phyloP scores from a whole-genome alignment of 1,140 invertebrate genomes.

The Bombus superbus region DNA sequence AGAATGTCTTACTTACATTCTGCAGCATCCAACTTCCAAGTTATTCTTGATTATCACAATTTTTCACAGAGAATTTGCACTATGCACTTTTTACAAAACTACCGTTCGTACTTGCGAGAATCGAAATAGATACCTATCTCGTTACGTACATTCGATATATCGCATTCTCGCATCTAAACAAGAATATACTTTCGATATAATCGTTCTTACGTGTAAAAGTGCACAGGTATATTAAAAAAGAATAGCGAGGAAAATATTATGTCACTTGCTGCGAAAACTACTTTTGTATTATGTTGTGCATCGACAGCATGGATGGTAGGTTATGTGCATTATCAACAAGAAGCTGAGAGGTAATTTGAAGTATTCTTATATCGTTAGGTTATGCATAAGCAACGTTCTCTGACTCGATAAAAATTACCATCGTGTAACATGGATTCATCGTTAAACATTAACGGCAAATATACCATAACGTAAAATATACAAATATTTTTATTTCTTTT shows the following conservation, averaged over 20 bases:
- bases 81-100: background rate
- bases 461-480: background rate
- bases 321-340: conserved; percentile 88
- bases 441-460: background rate
- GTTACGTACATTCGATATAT: background rate
- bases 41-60: background rate
- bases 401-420: background rate
- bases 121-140: background rate
- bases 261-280: conserved; percentile 84
- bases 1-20: background rate
- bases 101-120: background rate
- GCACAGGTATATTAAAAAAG: background rate
- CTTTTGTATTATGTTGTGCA: conserved; percentile 79
- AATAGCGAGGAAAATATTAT: conserved; percentile 68
- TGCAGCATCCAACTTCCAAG: background rate
- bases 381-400: background rate
- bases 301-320: conserved; percentile 83
- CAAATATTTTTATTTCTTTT: background rate
- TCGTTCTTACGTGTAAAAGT: too few relatives aligned
- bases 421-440: background rate
- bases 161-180: background rate
- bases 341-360: conserved; percentile 84
- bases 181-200: background rate
- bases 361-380: conserved; percentile 11
- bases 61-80: background rate